Base-by-base conservation (phyloP, 2,888 invertebrate species). In the Apotomis turbidana region DNA sequence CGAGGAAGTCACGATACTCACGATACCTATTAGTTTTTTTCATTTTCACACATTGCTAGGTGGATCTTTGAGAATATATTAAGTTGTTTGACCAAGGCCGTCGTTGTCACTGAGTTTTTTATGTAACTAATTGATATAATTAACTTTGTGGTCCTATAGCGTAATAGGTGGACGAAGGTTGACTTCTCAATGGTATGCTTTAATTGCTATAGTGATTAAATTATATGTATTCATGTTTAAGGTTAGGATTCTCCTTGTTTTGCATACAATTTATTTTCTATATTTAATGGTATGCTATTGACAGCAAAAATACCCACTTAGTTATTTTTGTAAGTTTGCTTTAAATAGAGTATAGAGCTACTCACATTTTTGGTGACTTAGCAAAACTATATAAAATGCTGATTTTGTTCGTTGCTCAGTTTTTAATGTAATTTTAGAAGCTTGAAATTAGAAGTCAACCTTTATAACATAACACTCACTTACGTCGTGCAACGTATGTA, bases 1-100 rank as follows among this genome's bases (percentile, higher is more conserved):
- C 74, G 73, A 78, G 83, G 84, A 86, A 85, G 81, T 83, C 82
- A 85, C 83, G 82, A 79, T 44, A 10, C 70, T 83, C 82, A 85
- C 83, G 82, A 79, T 44, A 10, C 70, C 69, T 54, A 81, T 82
- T 78, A 76, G 78, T 51, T 66, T 79, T 76, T 75, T 71, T 73
- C 71, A 51, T 51, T 60, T 64, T 55, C 41, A 74, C 64, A 54
- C 46, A 67, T 15, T 54, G 49, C 9, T 64, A 51, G 44, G 46
- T 69, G 49, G 67, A 64, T 77, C 77, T 78, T 76, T 68, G 57
- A 74, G 68, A 72, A 71, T 68, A 73, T 68, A 74, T 70, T 76
- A 72, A 74, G 71, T 66, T 51, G 59, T 73, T 55, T 66, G 59
- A 52, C 62, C 79, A 80, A 80, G 78, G 78, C 76, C 75, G 52